Conservation (phyloP, 1,140 invertebrate species). For the Zophobas atratus region DNA sequence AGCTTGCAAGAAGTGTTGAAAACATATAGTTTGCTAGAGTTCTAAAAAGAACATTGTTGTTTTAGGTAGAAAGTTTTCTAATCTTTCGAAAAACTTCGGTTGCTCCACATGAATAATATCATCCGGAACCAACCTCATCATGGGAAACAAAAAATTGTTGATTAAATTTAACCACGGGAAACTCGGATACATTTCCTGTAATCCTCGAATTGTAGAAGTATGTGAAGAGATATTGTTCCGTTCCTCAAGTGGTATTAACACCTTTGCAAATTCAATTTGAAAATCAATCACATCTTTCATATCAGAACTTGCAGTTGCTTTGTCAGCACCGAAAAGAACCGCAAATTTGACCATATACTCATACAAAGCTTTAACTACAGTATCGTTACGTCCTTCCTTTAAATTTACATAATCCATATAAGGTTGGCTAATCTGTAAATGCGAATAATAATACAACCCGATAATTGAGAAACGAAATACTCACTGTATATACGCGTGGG, state of each 20-base stretch:
- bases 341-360: constrained; percentile 71
- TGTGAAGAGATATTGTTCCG: constrained; percentile 58
- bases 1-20: no score
- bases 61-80: no score
- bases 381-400: constrained; percentile 68
- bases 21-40: no score
- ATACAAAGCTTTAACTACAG: constrained; percentile 64
- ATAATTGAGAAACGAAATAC: constrained; percentile 38
- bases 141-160: no score
- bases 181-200: no score
- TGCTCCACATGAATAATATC: no score
- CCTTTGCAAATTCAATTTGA: constrained; percentile 69
- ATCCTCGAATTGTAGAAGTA: no score
- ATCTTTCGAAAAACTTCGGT: no score
- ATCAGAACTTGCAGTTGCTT: constrained; percentile 67
- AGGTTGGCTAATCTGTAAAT: constrained; percentile 74
- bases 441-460: no score
- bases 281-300: constrained; percentile 75
- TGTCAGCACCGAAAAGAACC: constrained; percentile 73
- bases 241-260: constrained; percentile 9
- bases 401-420: constrained; percentile 74
- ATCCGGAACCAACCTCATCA: no score
- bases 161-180: no score
- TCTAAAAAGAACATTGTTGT: no score
- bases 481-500: constrained; percentile 28